Evolutionary conservation across 2,113 vertebrate genomes (phyloP), one percentile per base, ranked within the genome.

Genomic region (Fregata magnificens): DNA sequence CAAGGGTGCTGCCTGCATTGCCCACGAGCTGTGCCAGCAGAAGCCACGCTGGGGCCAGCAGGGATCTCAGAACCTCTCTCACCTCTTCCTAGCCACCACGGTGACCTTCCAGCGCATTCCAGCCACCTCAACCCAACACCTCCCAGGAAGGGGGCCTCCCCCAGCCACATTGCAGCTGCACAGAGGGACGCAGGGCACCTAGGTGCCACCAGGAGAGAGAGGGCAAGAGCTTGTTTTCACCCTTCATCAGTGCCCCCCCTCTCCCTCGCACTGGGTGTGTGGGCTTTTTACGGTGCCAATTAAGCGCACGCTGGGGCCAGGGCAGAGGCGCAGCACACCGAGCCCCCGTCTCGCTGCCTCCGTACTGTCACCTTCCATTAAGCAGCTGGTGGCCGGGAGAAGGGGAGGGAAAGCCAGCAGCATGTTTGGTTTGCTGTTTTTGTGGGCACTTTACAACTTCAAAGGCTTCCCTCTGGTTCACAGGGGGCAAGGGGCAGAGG

Each of bases 381-480:
- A n/a, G 96, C 93, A 90, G 92, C 93, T 95, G 93, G 92, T 24
- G 1, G 50, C 36, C 2, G 2, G 79, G 86, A 85, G 88, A 82
- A 96, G 87, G 93, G 82, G 85, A 90, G 80, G 96, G 85, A 86
- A 90, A 95, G 86, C 71, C 90, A 69, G 91, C 49, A 2, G 82
- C 45, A 2, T 93, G 95, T 97, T 93, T 86, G 74, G 82, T 90
- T 85, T 96, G 96, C 94, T 93, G 96, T 95, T 96, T 97, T 94
- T 67, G 92, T 87, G 82, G 93, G 90, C 78, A 88, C 72, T 90
- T 94, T 20, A 62, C 52, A 53, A 95, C 95, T 97, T 97, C 97
- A 97, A 97, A 98, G 97, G 67, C 56, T 95, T 90, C 74, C 92
- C 81, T 73, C 83, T 92, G 73, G 95, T 97, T 98, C 97, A 96